Evolutionary conservation across 2,888 invertebrate genomes (phyloP).

Genomic region (Microctonus aethiopoides): DNA sequence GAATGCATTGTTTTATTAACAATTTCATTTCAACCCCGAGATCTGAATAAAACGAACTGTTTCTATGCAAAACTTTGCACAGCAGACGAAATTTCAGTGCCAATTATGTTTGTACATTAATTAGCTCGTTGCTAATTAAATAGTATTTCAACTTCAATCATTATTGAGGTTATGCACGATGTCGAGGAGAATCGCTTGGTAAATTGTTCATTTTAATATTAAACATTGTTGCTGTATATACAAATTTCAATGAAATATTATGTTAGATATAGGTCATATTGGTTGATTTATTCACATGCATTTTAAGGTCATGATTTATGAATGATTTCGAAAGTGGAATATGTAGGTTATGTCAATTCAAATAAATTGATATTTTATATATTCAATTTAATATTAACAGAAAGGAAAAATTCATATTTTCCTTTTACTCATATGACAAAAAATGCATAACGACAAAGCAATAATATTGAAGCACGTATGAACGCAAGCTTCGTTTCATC

Average conservation of each 20-base stretch:
- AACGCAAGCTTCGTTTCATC: background rate
- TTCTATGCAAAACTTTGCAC: background rate
- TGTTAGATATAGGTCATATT: background rate
- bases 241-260: background rate
- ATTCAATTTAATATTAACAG: background rate
- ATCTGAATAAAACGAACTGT: background rate
- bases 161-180: background rate
- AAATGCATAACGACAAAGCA: background rate
- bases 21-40: background rate
- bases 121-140: background rate
- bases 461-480: background rate
- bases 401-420: background rate
- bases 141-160: background rate
- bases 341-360: background rate
- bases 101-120: background rate
- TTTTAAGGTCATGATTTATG: background rate
- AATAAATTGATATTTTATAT: background rate
- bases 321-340: background rate
- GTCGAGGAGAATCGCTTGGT: background rate
- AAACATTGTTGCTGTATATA: background rate
- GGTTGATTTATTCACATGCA: background rate
- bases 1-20: background rate
- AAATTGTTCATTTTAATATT: background rate
- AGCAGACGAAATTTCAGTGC: background rate
- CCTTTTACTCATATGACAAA: background rate